Evolutionary conservation across 2,888 invertebrate genomes (phyloP), one percentile per base, ranked within the genome.

Genomic region (Hirtodrosophila histrioides): DNA sequence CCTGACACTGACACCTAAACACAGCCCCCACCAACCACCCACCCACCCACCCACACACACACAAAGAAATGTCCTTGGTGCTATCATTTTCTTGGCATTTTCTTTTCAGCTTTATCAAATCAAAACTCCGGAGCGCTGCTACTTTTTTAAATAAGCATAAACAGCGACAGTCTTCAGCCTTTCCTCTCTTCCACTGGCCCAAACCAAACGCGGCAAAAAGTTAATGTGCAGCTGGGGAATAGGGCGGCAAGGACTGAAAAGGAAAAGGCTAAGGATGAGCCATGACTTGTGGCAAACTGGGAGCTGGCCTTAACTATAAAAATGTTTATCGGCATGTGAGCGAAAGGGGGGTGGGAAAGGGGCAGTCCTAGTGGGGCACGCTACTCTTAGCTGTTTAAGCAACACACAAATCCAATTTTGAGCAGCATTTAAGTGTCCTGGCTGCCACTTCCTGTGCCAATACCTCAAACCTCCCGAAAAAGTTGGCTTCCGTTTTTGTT

Each of bases 131-230:
- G 69, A 60, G 76, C 76, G 68, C 61, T 67, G 78, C 74, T 57
- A 87, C 88, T 83, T 87, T 84, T 84, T 84, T 84, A 84, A 84
- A 84, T 84, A 84, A 87, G 84, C 88, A 87, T 84, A 87, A 84
- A 80, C 63, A 71, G 70, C 46, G 74, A 58, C 58, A 69, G 39
- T 58, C 50, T 39, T 10, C 55, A 41, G 50, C 10, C 48, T 36
- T 10, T 10, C 7, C 6, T 23, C 39, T 27, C 36, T n/a, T 5
- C 33, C 6, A 12, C 43, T 29, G n/a, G 50, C 17, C 4, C 23
- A 27, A 45, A 44, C 36, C 27, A n/a, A n/a, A 37, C 49, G 48
- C 7, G 24, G 12, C 41, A 31, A 45, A 49, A 62, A 60, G 70
- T 78, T 84, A 86, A 87, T 84, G 84, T 79, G 75, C 86, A 87